Conservation (phyloP, 2,113 vertebrate genomes). For the Mesembrinibis cayennensis region DNA sequence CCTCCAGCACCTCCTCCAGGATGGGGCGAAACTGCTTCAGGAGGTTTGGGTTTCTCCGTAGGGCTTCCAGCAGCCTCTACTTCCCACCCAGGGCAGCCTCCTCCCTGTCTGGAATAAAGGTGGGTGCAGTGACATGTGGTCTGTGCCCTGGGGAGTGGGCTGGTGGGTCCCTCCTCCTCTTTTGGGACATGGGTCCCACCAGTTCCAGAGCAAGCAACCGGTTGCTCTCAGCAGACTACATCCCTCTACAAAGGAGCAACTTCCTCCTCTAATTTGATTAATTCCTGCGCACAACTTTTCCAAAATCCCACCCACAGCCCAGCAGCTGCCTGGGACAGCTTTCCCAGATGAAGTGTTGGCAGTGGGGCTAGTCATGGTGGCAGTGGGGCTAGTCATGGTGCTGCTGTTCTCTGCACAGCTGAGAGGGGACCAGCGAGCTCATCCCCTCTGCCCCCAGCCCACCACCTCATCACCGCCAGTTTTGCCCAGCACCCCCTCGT, state of each 20-base stretch:
- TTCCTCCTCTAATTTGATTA: neutral
- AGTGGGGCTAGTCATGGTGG: neutral
- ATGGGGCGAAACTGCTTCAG: constrained; percentile 57
- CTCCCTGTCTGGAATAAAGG: neutral
- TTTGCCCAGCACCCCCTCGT: neutral
- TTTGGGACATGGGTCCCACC: neutral
- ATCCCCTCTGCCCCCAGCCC: neutral
- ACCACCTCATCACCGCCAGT: neutral
- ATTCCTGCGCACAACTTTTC: neutral
- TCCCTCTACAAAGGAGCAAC: rapidly evolving
- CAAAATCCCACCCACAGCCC: neutral
- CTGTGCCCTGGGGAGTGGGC: neutral
- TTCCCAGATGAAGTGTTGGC: rapidly evolving
- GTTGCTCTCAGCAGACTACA: neutral
- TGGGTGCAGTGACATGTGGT: rapidly evolving
- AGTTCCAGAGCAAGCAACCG: neutral
- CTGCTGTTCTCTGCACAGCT: neutral
- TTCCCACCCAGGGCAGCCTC: neutral
- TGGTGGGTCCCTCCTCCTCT: neutral
- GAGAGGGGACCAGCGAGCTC: rapidly evolving
- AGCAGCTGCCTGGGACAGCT: neutral
- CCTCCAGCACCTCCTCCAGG: constrained; percentile 68
- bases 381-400: neutral
- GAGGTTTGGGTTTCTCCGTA: constrained; percentile 51
- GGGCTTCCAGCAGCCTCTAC: constrained; percentile 20